A percentile compares a stretch with the other conserved stretches of the same genome.
Conservation (phyloP, 1,140 invertebrate genomes). For the Drosophila mojavensis region DNA sequence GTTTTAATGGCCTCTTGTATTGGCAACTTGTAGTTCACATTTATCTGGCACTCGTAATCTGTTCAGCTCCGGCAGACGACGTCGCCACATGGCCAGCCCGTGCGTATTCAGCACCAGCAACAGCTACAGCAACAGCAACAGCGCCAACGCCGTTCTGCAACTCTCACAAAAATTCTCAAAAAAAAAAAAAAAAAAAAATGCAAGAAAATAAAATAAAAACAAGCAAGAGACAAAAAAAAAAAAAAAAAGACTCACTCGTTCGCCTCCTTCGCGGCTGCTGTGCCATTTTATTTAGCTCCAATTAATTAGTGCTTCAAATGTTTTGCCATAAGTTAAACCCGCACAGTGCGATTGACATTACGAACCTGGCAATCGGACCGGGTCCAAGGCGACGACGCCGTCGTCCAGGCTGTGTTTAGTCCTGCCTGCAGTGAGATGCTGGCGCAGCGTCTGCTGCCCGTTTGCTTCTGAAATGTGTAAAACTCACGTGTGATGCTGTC, state of each 20-base stretch:
- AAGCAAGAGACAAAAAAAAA: constrained; percentile 23
- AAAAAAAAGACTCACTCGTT: constrained; percentile 53
- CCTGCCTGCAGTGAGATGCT: constrained; percentile 25
- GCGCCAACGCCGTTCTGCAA: constrained; percentile 56
- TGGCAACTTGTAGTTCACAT: constrained; percentile 83
- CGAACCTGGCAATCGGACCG: constrained; percentile 69
- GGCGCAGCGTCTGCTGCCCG: constrained; percentile 53
- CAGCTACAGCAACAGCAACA: constrained; percentile 51
- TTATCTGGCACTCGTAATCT: constrained; percentile 82
- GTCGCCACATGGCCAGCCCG: constrained; percentile 39
- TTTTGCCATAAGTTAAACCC: constrained; percentile 84
- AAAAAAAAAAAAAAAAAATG: no score
- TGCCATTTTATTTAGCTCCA: constrained; percentile 84
- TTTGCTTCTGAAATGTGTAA: constrained; percentile 81
- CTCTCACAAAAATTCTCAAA: constrained; percentile 27
- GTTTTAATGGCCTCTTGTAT: constrained; percentile 82
- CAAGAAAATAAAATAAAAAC: constrained; percentile 20
- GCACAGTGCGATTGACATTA: constrained; percentile 82
- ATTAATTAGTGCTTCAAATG: constrained; percentile 84
- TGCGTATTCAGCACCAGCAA: constrained; percentile 56
- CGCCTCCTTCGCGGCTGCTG: constrained; percentile 63
- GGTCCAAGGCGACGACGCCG: constrained; percentile 30
- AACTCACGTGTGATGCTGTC: constrained; percentile 80
- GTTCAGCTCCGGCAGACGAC: constrained; percentile 35
- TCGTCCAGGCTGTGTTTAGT: constrained; percentile 21